Evolutionary conservation across 2,113 vertebrate genomes (phyloP).

Genomic region (Macrotus californicus): DNA sequence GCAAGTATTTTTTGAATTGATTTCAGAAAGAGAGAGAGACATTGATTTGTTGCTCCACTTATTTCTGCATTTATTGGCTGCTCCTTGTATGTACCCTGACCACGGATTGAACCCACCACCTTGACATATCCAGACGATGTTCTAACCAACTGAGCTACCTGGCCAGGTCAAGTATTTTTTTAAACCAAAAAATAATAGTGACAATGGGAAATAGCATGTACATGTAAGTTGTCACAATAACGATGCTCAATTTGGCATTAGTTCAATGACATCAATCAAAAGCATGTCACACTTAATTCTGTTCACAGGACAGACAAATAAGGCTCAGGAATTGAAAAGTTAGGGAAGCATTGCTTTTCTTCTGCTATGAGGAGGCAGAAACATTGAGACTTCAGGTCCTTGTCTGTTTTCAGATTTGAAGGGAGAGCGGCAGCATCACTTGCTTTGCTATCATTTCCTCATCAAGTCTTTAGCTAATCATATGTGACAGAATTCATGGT

Average conservation of each 20-base stretch:
- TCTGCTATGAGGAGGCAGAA: background rate
- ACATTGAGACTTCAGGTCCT: background rate
- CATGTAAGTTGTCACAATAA: background rate
- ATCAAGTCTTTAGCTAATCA: background rate
- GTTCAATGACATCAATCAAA: background rate
- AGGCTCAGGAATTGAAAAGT: background rate
- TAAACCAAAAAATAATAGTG: background rate
- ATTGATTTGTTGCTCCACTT: no score
- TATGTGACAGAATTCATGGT: background rate
- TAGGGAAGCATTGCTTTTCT: background rate
- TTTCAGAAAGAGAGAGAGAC: no score
- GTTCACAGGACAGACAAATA: background rate
- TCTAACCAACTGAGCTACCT: no score
- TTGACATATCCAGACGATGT: no score
- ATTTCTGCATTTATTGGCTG: no score
- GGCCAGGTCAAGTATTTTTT: background rate
- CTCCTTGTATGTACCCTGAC: no score
- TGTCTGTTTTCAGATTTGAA: background rate
- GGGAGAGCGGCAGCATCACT: accelerated
- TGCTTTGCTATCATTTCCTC: background rate
- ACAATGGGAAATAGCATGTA: background rate
- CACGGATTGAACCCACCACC: no score
- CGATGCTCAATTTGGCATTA: background rate
- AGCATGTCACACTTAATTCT: background rate
- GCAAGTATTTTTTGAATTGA: background rate